These are phyloP conservation scores for Thaumatotibia leucotreta DNA, from an alignment of 1,140 invertebrate species.

Conservation along the genomic window DNA sequence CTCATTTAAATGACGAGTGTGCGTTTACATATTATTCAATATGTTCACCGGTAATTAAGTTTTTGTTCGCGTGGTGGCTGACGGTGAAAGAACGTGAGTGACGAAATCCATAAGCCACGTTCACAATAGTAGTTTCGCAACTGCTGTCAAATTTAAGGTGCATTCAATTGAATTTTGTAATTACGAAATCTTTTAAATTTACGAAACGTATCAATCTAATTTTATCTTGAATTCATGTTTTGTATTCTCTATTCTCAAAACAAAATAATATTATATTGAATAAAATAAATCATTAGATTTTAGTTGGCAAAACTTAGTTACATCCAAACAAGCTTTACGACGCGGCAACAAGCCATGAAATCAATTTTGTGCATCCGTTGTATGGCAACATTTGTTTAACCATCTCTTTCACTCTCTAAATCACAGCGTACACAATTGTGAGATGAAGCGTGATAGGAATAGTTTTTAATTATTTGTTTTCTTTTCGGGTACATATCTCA, in stretches of 20 bases:
- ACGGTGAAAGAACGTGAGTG: constrained; percentile 28
- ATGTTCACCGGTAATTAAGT: constrained; percentile 40
- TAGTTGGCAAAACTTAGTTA: background rate
- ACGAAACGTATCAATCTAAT: no score
- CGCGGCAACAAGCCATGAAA: constrained; percentile 10
- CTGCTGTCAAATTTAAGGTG: background rate
- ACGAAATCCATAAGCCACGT: constrained; percentile 17
- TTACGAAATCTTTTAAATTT: no score
- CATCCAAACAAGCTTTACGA: constrained; percentile 2
- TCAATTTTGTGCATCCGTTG: constrained; percentile 6
- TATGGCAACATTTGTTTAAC: constrained; percentile 46
- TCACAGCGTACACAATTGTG: constrained; percentile 40
- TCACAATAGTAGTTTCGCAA: constrained; percentile 20
- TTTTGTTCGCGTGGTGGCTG: constrained; percentile 56
- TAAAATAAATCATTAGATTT: background rate
- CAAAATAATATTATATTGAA: no score
- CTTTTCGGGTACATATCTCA: constrained; percentile 61
- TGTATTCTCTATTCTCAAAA: no score
- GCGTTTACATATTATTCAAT: constrained; percentile 28
- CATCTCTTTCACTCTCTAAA: constrained; percentile 56
- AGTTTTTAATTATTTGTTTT: constrained; percentile 75
- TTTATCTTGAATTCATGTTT: no score
- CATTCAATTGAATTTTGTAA: background rate
- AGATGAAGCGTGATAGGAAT: constrained; percentile 62
- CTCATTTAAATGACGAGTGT: constrained; percentile 53